phyloP scores from a whole-genome alignment of 2,797 vertebrate species.

The Mastacembelus armatus region DNA sequence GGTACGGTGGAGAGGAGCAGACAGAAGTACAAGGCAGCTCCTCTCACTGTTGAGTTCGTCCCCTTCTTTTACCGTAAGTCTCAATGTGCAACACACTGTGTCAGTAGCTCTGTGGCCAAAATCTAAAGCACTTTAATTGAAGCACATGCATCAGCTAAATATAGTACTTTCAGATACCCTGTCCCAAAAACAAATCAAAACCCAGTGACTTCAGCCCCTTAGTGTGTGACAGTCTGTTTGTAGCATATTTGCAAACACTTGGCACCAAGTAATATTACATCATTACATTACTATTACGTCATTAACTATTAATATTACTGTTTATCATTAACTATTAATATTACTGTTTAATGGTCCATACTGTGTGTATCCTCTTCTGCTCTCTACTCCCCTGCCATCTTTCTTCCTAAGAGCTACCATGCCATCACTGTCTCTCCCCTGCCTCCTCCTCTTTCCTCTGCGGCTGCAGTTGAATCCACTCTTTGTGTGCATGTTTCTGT shows the following conservation, averaged over 20 bases:
- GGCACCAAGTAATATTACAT: not conserved
- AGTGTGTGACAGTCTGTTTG: not conserved
- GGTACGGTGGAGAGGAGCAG: constrained; percentile 92
- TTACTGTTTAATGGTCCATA: not conserved
- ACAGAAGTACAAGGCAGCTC: constrained; percentile 96
- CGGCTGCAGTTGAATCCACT: constrained; percentile 50
- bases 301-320: too few species aligned
- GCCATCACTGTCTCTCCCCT: constrained; percentile 12
- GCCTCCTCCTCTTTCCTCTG: constrained; percentile 24
- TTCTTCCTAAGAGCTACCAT: constrained; percentile 6
- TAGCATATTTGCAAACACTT: not conserved
- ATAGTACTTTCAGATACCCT: not conserved
- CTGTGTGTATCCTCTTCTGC: too few species aligned
- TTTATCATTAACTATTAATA: too few species aligned
- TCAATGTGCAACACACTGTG: not conserved
- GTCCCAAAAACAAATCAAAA: not conserved
- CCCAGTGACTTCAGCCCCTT: too few species aligned
- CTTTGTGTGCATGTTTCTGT: constrained; percentile 64
- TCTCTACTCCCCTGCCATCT: constrained; percentile 1
- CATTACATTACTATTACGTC: not conserved
- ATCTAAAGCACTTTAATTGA: not conserved
- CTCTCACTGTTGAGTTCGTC: constrained; percentile 96
- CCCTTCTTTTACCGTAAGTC: constrained; percentile 99
- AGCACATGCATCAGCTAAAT: not conserved
- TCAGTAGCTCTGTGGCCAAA: not conserved